Conservation (phyloP, 2,888 invertebrate species). For the Aspidiotus destructor region DNA sequence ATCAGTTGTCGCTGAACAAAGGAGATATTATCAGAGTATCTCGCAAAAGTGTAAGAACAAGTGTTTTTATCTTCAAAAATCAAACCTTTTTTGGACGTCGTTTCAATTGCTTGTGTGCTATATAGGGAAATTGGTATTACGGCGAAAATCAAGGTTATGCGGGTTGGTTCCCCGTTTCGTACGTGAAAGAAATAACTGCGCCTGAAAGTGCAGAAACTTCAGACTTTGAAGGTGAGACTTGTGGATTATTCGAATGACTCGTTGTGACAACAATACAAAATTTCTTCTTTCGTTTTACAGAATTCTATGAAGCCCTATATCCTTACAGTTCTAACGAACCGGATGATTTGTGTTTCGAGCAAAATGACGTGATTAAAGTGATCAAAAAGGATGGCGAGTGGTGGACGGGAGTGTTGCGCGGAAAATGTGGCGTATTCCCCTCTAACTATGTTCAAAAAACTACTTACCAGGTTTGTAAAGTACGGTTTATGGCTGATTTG, state of each 20-base stretch:
- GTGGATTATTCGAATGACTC: neutral
- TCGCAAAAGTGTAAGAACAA: constrained; percentile 46
- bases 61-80: neutral
- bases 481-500: neutral
- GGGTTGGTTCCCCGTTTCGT: constrained; percentile 55
- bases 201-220: constrained; percentile 34
- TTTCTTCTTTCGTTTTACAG: constrained; percentile 41
- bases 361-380: constrained; percentile 76
- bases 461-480: constrained; percentile 29
- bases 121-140: constrained; percentile 54
- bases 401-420: constrained; percentile 91
- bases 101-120: constrained; percentile 21
- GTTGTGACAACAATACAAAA: neutral
- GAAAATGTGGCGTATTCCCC: constrained; percentile 85
- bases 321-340: constrained; percentile 80
- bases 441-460: constrained; percentile 82
- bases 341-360: constrained; percentile 81
- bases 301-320: constrained; percentile 80
- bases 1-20: constrained; percentile 53
- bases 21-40: constrained; percentile 51
- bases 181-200: constrained; percentile 43
- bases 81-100: neutral
- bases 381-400: constrained; percentile 89
- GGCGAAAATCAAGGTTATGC: constrained; percentile 48
- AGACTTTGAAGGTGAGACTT: neutral